These are phyloP conservation scores for Drosophila buzzatii DNA, from an alignment of 2,888 invertebrate genomes.

Conservation along the genomic window DNA sequence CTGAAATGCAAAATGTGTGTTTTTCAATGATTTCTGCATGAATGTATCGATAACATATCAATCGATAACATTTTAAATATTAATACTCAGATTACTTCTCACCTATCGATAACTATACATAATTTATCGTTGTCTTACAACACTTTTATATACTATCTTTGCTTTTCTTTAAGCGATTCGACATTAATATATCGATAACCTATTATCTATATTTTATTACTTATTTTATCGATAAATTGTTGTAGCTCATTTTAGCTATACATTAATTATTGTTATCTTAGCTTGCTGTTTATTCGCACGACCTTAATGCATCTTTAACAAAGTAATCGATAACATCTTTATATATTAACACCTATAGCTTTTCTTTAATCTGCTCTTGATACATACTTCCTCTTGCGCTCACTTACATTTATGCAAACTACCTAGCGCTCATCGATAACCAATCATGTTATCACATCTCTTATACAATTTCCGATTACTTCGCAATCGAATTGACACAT, in stretches of 20 bases:
- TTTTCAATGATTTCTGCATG: too few species aligned
- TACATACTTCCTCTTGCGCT: neutral
- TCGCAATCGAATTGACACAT: conserved; percentile 12
- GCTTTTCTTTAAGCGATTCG: neutral
- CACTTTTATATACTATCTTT: neutral
- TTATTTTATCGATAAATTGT: neutral
- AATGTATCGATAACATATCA: too few species aligned
- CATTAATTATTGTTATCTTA: neutral
- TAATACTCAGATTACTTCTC: neutral
- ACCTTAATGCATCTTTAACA: too few species aligned
- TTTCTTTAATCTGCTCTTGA: neutral
- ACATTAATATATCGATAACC: too few species aligned
- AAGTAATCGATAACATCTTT: neutral
- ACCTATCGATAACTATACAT: neutral
- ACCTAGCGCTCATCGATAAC: conserved; percentile 11
- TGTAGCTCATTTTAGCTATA: neutral
- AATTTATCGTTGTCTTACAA: neutral
- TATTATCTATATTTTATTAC: neutral
- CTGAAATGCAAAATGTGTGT: too few species aligned
- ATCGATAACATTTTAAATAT: too few species aligned
- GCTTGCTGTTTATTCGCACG: too few species aligned
- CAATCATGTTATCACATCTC: conserved; percentile 10
- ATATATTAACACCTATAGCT: neutral
- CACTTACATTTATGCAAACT: neutral
- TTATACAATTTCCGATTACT: conserved; percentile 1